Conservation (phyloP, 2,113 vertebrate genomes). For the Prunella fulvescens region DNA sequence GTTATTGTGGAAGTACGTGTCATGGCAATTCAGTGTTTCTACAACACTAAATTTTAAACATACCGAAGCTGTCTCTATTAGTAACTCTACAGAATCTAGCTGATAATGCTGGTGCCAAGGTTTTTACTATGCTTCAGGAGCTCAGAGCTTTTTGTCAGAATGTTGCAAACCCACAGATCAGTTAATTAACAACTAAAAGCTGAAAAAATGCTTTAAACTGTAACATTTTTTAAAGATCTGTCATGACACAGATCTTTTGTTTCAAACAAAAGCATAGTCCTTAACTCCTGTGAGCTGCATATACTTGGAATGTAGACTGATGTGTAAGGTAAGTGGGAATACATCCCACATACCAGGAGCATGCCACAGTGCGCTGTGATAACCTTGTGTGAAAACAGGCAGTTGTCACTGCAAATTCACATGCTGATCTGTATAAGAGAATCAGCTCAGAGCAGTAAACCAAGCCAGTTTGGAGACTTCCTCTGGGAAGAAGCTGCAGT, state of each 20-base stretch:
- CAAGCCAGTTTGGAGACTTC: background rate
- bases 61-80: background rate
- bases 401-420: background rate
- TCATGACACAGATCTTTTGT: background rate
- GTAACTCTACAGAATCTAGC: background rate
- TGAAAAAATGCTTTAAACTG: background rate
- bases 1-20: background rate
- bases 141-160: background rate
- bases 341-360: background rate
- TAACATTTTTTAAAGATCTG: background rate
- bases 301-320: background rate
- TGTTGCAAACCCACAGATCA: background rate
- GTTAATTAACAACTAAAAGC: background rate
- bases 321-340: background rate
- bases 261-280: background rate
- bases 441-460: background rate
- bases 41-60: background rate
- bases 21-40: background rate
- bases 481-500: background rate
- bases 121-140: background rate
- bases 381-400: background rate
- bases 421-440: fast-evolving
- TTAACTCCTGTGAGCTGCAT: background rate
- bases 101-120: background rate
- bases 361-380: background rate